Evolutionary conservation across 2,113 vertebrate species (phyloP).

Genomic region (Neomonachus schauinslandi): DNA sequence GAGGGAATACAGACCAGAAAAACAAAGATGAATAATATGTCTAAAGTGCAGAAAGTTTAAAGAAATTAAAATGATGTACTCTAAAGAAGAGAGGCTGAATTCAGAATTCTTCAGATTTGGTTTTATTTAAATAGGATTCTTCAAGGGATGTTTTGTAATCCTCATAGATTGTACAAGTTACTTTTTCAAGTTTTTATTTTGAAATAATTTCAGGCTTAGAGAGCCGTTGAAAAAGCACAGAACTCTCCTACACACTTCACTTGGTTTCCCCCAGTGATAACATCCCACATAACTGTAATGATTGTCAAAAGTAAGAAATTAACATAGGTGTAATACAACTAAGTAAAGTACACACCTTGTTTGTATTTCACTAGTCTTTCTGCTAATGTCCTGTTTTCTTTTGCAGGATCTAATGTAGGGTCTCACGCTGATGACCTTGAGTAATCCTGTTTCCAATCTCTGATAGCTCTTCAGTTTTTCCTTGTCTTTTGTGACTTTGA

Average conservation of each 20-base stretch:
- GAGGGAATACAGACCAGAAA: not conserved
- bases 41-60: not conserved
- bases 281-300: not conserved
- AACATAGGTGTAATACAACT: not conserved
- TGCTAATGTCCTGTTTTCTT: not conserved
- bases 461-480: not conserved
- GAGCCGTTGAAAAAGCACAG: not conserved
- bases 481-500: not conserved
- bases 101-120: not conserved
- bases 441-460: not conserved
- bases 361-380: not conserved
- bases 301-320: conserved; percentile 23
- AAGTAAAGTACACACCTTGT: not conserved
- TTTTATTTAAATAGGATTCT: not conserved
- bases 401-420: not conserved
- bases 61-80: conserved; percentile 23
- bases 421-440: not conserved
- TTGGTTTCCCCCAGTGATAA: not conserved
- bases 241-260: not conserved
- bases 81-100: not conserved
- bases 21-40: not conserved
- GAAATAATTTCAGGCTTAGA: conserved; percentile 24
- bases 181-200: not conserved
- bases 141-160: not conserved
- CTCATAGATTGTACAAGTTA: not conserved